Base-by-base conservation (phyloP, 2,888 invertebrate species). In the Xestia rhomboidea region DNA sequence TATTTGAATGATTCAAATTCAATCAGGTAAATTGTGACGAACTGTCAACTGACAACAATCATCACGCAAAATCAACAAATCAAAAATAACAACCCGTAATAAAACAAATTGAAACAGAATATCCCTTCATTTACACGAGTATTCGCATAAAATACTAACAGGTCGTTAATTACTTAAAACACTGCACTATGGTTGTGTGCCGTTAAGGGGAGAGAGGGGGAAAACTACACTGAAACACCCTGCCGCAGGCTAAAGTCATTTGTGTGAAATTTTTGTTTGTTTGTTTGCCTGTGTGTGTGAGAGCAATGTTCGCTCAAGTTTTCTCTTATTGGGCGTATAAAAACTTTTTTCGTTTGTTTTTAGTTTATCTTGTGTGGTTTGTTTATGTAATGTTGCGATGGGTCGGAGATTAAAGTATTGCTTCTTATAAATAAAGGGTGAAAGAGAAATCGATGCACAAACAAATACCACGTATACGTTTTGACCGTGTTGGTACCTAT, bases 121-220 rank as follows among this genome's bases (percentile, higher is more conserved):
- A 78, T 60, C 34, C 49, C 49, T 1, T 54, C 5, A 69, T 73
- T 76, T 34, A 66, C 46, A 66, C 46, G 77, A 77, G 81, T 63
- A 73, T 73, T 66, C 62, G 30, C 44, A 44, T 54, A 66, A 76
- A 79, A 77, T 76, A 75, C 44, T 73, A 78, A 77, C 76, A 68
- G 62, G 46, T n/a, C 46, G 76, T 79, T 82, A 86, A 86, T 82
- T 73, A 80, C 76, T 78, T 80, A 77, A 82, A 86, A 82, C 76
- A 82, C 68, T 67, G 75, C 70, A 73, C 69, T 76, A 73, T 60
- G 75, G n/a, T 46, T 57, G 69, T 75, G 49, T 63, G n/a, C 18
- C 67, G 70, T 79, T 69, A 38, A 67, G 18, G 60, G 60, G 3
- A 8, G 2, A 18, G 57, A 18, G 18, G 30, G 68, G 34, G 21